Base-by-base conservation (phyloP, 2,888 invertebrate species). In the Ornithoptera alexandrae region DNA sequence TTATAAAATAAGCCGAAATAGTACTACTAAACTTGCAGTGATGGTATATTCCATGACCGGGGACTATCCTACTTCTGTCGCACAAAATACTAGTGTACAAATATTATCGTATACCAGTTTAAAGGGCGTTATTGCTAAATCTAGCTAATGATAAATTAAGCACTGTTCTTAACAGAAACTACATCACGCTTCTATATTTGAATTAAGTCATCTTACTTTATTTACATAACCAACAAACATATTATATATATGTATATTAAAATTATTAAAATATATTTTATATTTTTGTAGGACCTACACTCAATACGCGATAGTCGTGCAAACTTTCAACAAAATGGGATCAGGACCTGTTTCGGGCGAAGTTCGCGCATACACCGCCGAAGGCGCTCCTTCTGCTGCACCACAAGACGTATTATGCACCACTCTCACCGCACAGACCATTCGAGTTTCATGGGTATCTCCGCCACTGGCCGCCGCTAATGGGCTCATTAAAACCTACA, bases 401-500 rank as follows among this genome's bases (percentile, higher is more conserved):
- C 98, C 98, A 24, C 97, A 97, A 77, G 97, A 97, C 79, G 97
- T 98, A 0, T 95, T 96, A 68, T 98, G 98, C 90, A 97, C 97
- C 5, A 97, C 98, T 0, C 93, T 98, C 60, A 98, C 98, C 15
- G 98, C 98, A 5, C 97, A 98, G 88, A 98, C 98, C 2, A 97
- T 99, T 80, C 95, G 98, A 70, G 97, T 98, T 4, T 96, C 97
- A 30, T 99, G 98, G 98, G 96, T 97, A 0, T 97, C 98, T 0
- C 98, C 98, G 0, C 97, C 98, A 57, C 93, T 98, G 2, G 96
- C 96, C 72, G 96, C 97, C 53, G 97, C 98, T 61, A 98, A 98
- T 84, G 98, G 98, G 75, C 96, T 98, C 58, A 97, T 98, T 81
- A 98, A 98, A 85, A 98, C 98, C 18, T 99, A 98, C 93, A 98